phyloP scores from a whole-genome alignment of 2,888 invertebrate genomes.

The Drosophila kambysellisi region DNA sequence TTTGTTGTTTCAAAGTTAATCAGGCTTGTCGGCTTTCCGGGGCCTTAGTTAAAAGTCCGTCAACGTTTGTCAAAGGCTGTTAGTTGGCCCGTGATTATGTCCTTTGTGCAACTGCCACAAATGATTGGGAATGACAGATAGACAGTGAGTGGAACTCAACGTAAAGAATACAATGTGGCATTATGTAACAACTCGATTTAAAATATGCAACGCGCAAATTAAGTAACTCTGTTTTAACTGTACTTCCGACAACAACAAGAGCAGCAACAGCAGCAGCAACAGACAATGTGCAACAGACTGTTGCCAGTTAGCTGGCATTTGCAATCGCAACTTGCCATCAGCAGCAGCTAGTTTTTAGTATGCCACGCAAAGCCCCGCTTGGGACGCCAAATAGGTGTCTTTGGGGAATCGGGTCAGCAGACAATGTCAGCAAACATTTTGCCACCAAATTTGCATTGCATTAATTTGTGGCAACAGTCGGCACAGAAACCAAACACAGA shows the following conservation, averaged over 20 bases:
- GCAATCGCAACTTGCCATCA: slow-evolving; percentile 43
- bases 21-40: slow-evolving; percentile 44
- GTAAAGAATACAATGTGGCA: slow-evolving; percentile 34
- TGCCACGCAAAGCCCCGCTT: slow-evolving; percentile 41
- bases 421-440: slow-evolving; percentile 68
- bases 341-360: slow-evolving; percentile 40
- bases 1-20: slow-evolving; percentile 32
- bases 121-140: slow-evolving; percentile 3
- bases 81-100: background rate
- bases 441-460: slow-evolving; percentile 70
- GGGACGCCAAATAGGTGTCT: slow-evolving; percentile 51
- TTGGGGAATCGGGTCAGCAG: slow-evolving; percentile 78
- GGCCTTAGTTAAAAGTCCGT: slow-evolving; percentile 47
- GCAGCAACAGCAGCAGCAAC: background rate
- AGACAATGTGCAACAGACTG: slow-evolving; percentile 16
- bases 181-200: slow-evolving; percentile 30
- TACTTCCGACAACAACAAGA: slow-evolving; percentile 27
- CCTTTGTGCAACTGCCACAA: slow-evolving; percentile 17
- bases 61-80: slow-evolving; percentile 44
- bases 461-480: slow-evolving; percentile 49
- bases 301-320: slow-evolving; percentile 22
- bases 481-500: slow-evolving; percentile 3
- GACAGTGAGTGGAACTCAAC: slow-evolving; percentile 18
- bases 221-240: slow-evolving; percentile 20
- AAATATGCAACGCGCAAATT: slow-evolving; percentile 13